Conservation (phyloP, 2,797 vertebrate species). For the Melanotaenia pygmaea region DNA sequence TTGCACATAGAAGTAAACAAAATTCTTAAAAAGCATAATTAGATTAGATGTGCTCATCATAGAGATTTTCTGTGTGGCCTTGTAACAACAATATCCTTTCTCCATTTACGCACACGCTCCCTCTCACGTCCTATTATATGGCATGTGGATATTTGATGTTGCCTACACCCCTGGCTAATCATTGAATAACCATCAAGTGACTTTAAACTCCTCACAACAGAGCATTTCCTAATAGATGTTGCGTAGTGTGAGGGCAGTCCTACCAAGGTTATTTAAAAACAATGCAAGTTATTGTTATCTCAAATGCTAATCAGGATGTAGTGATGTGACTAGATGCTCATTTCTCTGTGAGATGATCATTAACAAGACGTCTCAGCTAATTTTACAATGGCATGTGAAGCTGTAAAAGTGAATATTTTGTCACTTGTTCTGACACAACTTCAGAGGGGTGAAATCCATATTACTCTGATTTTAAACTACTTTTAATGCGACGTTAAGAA, state of each 20-base stretch:
- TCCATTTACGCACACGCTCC: constrained; percentile 28
- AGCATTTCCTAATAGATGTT: constrained; percentile 42
- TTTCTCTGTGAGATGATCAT: constrained; percentile 57
- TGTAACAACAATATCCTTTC: constrained; percentile 55
- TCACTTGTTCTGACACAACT: constrained; percentile 9
- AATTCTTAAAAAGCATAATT: constrained; percentile 32
- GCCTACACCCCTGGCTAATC: constrained; percentile 63
- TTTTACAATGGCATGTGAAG: constrained; percentile 30
- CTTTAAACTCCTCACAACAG: constrained; percentile 39
- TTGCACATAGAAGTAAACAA: constrained; percentile 23
- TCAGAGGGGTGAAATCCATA: background rate
- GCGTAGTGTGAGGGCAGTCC: constrained; percentile 14
- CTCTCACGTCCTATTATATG: constrained; percentile 59
- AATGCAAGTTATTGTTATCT: constrained; percentile 39
- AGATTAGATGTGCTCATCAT: constrained; percentile 42
- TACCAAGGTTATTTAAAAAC: constrained; percentile 34
- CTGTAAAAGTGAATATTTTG: constrained; percentile 24
- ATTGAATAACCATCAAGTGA: constrained; percentile 65
- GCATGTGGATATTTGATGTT: constrained; percentile 50
- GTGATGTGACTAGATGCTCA: constrained; percentile 39
- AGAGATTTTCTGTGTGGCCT: constrained; percentile 69
- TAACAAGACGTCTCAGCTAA: constrained; percentile 54
- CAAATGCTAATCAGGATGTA: constrained; percentile 30
- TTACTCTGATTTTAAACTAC: background rate
- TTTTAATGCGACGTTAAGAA: background rate